A percentile compares a stretch with the other conserved stretches of the same genome.
These are phyloP conservation scores for Drosophila nebulosa DNA, from an alignment of 1,140 invertebrate species.

Conservation along the genomic window DNA sequence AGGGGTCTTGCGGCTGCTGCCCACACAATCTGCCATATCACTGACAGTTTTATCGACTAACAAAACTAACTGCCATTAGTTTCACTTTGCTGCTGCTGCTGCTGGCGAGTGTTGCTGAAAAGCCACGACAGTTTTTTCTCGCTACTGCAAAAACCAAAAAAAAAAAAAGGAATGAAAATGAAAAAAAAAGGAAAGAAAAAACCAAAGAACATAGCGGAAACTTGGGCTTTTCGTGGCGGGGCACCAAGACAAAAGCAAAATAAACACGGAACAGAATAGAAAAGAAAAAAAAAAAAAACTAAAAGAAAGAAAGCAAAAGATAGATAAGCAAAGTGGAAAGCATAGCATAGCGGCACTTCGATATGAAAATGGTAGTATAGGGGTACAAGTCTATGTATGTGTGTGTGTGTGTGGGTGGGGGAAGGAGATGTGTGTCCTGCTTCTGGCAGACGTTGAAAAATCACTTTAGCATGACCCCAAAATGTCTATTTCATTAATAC, in stretches of 20 bases:
- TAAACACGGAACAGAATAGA: conserved; percentile 55
- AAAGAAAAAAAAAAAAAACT: conserved; percentile 13
- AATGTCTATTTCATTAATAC: conserved; percentile 80
- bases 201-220: conserved; percentile 15
- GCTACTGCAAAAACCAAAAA: conserved; percentile 25
- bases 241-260: conserved; percentile 64
- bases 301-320: conserved; percentile 15
- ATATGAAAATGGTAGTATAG: conserved; percentile 21
- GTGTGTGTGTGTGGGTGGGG: conserved; percentile 5
- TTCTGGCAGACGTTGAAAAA: conserved; percentile 74
- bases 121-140: conserved; percentile 55
- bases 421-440: conserved; percentile 21
- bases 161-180: conserved; percentile 5
- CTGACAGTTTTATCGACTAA: conserved; percentile 81
- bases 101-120: conserved; percentile 67
- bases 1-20: conserved; percentile 37
- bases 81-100: conserved; percentile 76
- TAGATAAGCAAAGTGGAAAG: conserved; percentile 54
- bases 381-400: background rate
- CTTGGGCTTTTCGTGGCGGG: conserved; percentile 19
- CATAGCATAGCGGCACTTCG: conserved; percentile 8
- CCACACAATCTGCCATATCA: conserved; percentile 78
- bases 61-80: conserved; percentile 80
- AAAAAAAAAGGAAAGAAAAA: conserved; percentile 1
- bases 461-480: conserved; percentile 80